These are phyloP conservation scores for Bombus difficillimus DNA, from an alignment of 1,140 invertebrate genomes.

Conservation along the genomic window DNA sequence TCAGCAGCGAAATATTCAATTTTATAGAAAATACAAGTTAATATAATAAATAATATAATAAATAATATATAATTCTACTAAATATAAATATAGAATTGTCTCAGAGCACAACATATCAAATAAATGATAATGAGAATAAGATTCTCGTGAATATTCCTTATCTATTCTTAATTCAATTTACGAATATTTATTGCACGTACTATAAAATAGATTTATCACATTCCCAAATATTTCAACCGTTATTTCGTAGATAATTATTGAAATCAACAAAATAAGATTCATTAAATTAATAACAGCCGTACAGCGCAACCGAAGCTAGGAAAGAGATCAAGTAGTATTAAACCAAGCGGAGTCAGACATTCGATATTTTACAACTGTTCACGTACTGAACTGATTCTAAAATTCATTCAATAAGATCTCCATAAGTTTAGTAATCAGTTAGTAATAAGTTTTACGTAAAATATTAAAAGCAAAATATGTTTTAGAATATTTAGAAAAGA, in stretches of 20 bases:
- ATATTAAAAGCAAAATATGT: not conserved
- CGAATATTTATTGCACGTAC: too few relatives aligned
- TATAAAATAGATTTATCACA: too few relatives aligned
- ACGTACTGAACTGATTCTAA: not conserved
- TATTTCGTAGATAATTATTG: not conserved
- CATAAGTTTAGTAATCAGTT: too few relatives aligned
- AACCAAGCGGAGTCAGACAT: not conserved
- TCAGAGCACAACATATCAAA: too few relatives aligned
- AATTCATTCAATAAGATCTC: not conserved
- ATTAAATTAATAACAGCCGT: not conserved
- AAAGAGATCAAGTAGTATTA: not conserved
- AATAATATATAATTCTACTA: too few relatives aligned
- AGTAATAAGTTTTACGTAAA: not conserved
- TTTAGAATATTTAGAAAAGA: not conserved
- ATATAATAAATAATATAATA: too few relatives aligned
- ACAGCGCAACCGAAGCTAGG: not conserved
- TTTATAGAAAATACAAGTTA: not conserved
- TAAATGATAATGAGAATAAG: not conserved
- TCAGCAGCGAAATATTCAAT: not conserved
- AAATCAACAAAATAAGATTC: not conserved
- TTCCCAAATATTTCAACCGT: not conserved
- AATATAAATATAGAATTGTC: too few relatives aligned
- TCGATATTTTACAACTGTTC: not conserved
- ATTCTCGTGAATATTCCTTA: not conserved
- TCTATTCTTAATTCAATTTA: not conserved